Conservation (phyloP, 2,888 invertebrate genomes). For the Watsonalla binaria region DNA sequence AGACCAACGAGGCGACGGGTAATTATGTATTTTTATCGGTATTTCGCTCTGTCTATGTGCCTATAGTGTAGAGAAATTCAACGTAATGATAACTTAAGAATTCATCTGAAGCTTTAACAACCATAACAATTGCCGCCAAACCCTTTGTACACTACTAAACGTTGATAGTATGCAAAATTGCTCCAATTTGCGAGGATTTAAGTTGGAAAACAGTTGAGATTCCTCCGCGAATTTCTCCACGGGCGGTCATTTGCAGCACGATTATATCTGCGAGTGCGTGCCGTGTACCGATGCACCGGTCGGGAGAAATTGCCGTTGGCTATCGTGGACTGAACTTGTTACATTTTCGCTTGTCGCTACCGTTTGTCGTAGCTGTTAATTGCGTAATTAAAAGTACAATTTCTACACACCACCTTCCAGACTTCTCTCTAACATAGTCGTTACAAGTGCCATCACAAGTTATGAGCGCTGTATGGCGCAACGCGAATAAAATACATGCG, state of each 20-base stretch:
- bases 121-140: not conserved
- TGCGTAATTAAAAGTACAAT: not conserved
- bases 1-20: too few species aligned
- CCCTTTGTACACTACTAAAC: constrained; percentile 15
- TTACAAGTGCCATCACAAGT: too few species aligned
- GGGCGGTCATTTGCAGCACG: constrained; percentile 55
- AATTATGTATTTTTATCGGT: too few species aligned
- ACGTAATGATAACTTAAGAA: too few species aligned
- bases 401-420: not conserved
- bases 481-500: too few species aligned
- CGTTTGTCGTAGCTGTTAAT: constrained; percentile 1
- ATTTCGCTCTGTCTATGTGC: not conserved
- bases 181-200: constrained; percentile 49
- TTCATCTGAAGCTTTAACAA: not conserved
- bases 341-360: constrained; percentile 1
- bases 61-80: not conserved
- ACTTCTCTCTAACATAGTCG: too few species aligned
- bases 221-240: constrained; percentile 51
- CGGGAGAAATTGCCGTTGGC: constrained; percentile 21
- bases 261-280: constrained; percentile 59
- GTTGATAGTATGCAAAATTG: constrained; percentile 38
- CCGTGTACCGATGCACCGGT: constrained; percentile 38
- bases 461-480: too few species aligned
- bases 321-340: constrained; percentile 2
- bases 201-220: constrained; percentile 49